These are phyloP conservation scores for Polydrusus tereticollis DNA, from an alignment of 2,888 invertebrate genomes.

Conservation along the genomic window DNA sequence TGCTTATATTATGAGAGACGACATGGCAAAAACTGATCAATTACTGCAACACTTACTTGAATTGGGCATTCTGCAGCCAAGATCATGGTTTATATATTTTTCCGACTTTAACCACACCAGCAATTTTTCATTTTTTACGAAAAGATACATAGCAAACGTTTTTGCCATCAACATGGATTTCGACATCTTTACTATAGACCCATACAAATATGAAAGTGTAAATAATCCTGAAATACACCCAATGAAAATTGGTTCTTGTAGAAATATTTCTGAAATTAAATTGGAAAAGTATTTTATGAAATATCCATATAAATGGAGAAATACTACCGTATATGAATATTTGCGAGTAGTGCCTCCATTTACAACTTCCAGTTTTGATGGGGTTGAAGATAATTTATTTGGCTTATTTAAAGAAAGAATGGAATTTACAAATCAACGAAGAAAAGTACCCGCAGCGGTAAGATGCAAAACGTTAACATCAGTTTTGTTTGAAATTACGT, in stretches of 20 bases:
- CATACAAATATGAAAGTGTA: conserved; percentile 17
- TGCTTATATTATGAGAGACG: neutral
- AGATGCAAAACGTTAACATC: neutral
- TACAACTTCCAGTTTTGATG: neutral
- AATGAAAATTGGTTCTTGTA: conserved; percentile 14
- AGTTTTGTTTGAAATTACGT: no score
- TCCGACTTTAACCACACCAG: neutral
- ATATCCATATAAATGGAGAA: conserved; percentile 22
- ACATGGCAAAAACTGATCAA: neutral
- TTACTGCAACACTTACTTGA: neutral
- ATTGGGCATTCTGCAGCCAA: neutral
- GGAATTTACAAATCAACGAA: neutral
- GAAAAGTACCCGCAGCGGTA: neutral
- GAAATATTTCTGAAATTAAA: neutral
- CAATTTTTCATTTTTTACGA: conserved; percentile 11
- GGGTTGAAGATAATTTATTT: conserved; percentile 12
- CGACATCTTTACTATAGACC: conserved; percentile 2
- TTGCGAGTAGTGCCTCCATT: neutral
- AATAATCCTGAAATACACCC: neutral
- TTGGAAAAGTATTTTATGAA: neutral
- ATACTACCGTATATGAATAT: conserved; percentile 13
- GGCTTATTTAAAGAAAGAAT: conserved; percentile 4
- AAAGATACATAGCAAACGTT: neutral
- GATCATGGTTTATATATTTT: neutral
- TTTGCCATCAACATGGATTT: neutral